phyloP scores from a whole-genome alignment of 2,113 vertebrate genomes.

The Oostethus manadensis region DNA sequence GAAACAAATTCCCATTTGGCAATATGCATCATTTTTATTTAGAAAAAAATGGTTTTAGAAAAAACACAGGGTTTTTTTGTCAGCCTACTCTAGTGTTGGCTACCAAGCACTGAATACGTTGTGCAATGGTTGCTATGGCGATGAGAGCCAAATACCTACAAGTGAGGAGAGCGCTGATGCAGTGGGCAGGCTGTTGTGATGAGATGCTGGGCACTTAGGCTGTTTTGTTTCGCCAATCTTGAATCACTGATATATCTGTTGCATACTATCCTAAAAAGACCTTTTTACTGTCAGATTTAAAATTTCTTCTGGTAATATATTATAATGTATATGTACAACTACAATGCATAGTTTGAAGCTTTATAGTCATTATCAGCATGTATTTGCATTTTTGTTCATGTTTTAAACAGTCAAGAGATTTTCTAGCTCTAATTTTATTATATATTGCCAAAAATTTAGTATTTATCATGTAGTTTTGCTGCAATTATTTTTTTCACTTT shows the following conservation, averaged over 20 bases:
- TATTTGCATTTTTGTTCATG: not conserved
- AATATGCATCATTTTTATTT: slow-evolving; percentile 23
- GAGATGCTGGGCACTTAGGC: slow-evolving; percentile 52
- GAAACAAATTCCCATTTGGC: slow-evolving; percentile 31
- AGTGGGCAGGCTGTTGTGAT: slow-evolving; percentile 68
- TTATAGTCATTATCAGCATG: not conserved
- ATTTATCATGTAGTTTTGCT: too few relatives aligned
- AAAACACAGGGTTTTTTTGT: slow-evolving; percentile 53
- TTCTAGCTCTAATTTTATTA: too few relatives aligned
- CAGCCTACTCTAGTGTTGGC: slow-evolving; percentile 55
- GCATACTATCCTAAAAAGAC: not conserved
- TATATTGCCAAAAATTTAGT: too few relatives aligned
- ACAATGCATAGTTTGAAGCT: not conserved
- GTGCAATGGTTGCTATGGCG: slow-evolving; percentile 69
- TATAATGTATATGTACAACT: not conserved
- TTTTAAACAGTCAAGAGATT: not conserved
- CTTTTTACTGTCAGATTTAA: not conserved
- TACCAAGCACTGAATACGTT: slow-evolving; percentile 60
- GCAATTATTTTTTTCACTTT: too few relatives aligned
- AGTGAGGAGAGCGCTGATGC: slow-evolving; percentile 65
- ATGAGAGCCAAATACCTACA: slow-evolving; percentile 68
- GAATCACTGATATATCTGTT: not conserved
- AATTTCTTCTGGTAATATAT: not conserved
- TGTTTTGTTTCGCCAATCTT: slow-evolving; percentile 19
- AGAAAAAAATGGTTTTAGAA: slow-evolving; percentile 38